Conservation (phyloP, 2,113 vertebrate genomes). For the Phalacrocorax carbo region DNA sequence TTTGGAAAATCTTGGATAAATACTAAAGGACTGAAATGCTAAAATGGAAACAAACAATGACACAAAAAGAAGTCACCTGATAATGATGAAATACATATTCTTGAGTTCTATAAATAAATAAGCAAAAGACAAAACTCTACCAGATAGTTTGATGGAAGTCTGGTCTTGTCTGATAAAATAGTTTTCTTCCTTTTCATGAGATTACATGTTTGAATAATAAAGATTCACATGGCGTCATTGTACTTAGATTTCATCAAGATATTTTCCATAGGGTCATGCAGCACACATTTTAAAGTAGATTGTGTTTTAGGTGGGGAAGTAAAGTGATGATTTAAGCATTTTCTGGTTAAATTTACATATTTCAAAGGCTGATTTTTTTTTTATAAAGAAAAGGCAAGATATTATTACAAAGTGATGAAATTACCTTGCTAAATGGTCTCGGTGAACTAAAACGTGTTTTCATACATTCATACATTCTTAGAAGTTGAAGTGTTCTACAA, state of each 20-base stretch:
- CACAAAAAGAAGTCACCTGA: not conserved
- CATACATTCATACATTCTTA: not conserved
- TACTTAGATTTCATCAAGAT: not conserved
- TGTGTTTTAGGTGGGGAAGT: not conserved
- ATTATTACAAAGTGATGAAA: not conserved
- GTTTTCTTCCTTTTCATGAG: not conserved
- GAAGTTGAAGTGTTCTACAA: too few relatives aligned
- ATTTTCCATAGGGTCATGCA: not conserved
- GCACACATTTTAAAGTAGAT: not conserved
- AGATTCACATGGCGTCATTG: not conserved
- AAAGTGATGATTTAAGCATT: not conserved
- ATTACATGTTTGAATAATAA: not conserved
- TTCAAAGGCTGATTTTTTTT: not conserved
- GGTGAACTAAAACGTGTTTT: not conserved
- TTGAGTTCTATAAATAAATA: not conserved
- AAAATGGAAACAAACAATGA: not conserved
- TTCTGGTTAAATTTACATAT: not conserved
- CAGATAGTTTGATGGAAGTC: not conserved
- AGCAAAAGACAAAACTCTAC: not conserved
- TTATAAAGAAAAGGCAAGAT: not conserved
- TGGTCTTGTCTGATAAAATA: not conserved
- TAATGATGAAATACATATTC: not conserved
- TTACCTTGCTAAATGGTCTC: not conserved
- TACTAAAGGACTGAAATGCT: not conserved
- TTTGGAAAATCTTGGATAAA: not conserved